These are phyloP conservation scores for Strigamia transsilvanica DNA, from an alignment of 2,888 invertebrate genomes.

Conservation along the genomic window DNA sequence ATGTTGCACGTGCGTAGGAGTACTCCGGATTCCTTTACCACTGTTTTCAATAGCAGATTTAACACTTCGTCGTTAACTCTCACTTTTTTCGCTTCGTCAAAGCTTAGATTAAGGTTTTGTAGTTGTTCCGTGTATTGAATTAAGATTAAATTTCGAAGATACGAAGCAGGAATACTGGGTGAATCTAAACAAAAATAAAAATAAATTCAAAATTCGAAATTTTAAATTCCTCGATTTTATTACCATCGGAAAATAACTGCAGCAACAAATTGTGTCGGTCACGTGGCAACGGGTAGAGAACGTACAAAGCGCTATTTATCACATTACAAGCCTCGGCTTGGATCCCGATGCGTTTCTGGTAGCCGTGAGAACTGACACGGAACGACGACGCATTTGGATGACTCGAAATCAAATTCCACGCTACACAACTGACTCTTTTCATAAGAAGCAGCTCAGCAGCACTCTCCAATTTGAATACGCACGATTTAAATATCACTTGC, in stretches of 20 bases:
- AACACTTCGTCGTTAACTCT: slow-evolving; percentile 62
- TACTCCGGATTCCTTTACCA: slow-evolving; percentile 62
- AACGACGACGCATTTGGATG: background rate
- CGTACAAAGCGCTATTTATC: slow-evolving; percentile 60
- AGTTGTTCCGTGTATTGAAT: slow-evolving; percentile 61
- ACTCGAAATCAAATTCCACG: slow-evolving; percentile 57
- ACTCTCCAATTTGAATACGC: slow-evolving; percentile 60
- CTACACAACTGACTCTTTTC: slow-evolving; percentile 60
- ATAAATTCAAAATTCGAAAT: background rate
- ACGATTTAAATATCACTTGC: slow-evolving; percentile 63
- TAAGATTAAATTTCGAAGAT: slow-evolving; percentile 61
- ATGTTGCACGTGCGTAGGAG: slow-evolving; percentile 60
- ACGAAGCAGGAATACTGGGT: slow-evolving; percentile 41
- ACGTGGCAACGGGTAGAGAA: slow-evolving; percentile 60
- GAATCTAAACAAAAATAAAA: background rate
- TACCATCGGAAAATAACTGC: slow-evolving; percentile 61
- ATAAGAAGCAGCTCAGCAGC: slow-evolving; percentile 59
- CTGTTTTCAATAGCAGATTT: slow-evolving; percentile 61
- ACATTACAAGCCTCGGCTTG: slow-evolving; percentile 61
- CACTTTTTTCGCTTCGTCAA: slow-evolving; percentile 59
- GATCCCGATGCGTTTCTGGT: slow-evolving; percentile 37
- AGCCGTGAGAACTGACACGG: background rate
- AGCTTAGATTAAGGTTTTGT: slow-evolving; percentile 58
- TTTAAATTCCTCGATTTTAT: background rate
- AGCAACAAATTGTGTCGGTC: slow-evolving; percentile 60